Evolutionary conservation across 2,113 vertebrate genomes (phyloP).

Genomic region (Dascyllus trimaculatus): DNA sequence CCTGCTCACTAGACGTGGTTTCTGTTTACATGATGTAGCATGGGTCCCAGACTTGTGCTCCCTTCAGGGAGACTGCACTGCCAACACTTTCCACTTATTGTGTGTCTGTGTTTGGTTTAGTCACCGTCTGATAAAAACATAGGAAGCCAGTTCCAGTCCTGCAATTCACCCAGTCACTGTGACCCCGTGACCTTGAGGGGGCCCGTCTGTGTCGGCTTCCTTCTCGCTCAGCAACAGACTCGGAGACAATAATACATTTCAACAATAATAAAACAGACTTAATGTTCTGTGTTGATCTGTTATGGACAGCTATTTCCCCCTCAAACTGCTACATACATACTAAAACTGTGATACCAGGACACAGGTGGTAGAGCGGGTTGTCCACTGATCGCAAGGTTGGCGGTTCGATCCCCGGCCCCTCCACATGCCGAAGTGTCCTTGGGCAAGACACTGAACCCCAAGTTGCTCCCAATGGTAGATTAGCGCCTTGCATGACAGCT

Average conservation of each 20-base stretch:
- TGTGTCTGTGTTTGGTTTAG: conserved; percentile 20
- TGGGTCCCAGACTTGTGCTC: too few relatives aligned
- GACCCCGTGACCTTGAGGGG: conserved; percentile 37
- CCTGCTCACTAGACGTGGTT: too few relatives aligned
- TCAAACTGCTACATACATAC: neutral
- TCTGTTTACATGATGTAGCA: too few relatives aligned
- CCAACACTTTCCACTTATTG: neutral
- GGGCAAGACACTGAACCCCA: too few relatives aligned
- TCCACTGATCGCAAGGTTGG: too few relatives aligned
- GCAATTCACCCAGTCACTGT: neutral
- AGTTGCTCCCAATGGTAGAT: too few relatives aligned
- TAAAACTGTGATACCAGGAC: neutral
- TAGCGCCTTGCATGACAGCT: too few relatives aligned
- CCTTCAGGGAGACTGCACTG: too few relatives aligned
- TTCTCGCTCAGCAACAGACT: conserved; percentile 29
- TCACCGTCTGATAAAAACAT: neutral
- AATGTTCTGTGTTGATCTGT: neutral
- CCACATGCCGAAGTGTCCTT: too few relatives aligned
- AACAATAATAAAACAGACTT: conserved; percentile 21
- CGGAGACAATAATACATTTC: conserved; percentile 28
- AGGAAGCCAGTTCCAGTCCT: neutral
- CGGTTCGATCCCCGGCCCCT: too few relatives aligned
- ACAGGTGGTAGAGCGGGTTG: too few relatives aligned
- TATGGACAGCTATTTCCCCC: conserved; percentile 32
- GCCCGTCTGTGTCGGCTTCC: conserved; percentile 35